Evolutionary conservation across 2,888 invertebrate species (phyloP).

Genomic region (Leptura quadrifasciata): DNA sequence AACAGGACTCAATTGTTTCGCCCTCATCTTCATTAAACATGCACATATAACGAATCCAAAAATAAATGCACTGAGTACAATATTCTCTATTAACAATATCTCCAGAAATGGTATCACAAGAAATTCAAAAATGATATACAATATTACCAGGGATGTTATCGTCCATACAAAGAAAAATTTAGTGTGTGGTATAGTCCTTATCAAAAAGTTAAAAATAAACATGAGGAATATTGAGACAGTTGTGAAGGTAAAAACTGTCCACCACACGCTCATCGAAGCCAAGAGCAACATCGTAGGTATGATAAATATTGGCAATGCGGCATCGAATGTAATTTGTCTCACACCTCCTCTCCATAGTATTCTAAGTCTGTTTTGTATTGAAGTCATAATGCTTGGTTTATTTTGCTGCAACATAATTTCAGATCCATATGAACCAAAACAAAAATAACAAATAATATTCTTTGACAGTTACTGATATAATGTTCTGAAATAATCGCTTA

Average conservation of each 20-base stretch:
- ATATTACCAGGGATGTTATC: constrained; percentile 79
- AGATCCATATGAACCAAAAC: constrained; percentile 72
- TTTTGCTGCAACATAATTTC: constrained; percentile 66
- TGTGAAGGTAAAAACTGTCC: constrained; percentile 68
- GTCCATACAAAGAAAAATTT: constrained; percentile 88
- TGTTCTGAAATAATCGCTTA: too few relatives aligned
- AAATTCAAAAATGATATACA: constrained; percentile 83
- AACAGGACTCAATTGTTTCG: constrained; percentile 61
- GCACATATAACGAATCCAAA: constrained; percentile 73
- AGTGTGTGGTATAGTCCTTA: constrained; percentile 72
- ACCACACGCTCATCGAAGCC: constrained; percentile 74
- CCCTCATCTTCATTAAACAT: constrained; percentile 68
- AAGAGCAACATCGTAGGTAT: constrained; percentile 74
- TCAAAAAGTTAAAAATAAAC: constrained; percentile 65
- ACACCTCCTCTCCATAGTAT: constrained; percentile 79
- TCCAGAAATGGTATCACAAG: constrained; percentile 83
- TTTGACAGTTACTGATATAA: too few relatives aligned
- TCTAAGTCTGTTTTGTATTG: constrained; percentile 76
- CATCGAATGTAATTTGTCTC: constrained; percentile 75
- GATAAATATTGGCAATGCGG: constrained; percentile 74
- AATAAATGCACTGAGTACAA: constrained; percentile 76
- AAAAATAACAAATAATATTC: constrained; percentile 17
- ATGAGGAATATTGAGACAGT: constrained; percentile 65
- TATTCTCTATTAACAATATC: constrained; percentile 81
- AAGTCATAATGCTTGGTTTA: constrained; percentile 71